Percentiles rank a stretch among this genome's conserved stretches.
phyloP scores from a whole-genome alignment of 2,888 invertebrate species.

The Suillia variegata region DNA sequence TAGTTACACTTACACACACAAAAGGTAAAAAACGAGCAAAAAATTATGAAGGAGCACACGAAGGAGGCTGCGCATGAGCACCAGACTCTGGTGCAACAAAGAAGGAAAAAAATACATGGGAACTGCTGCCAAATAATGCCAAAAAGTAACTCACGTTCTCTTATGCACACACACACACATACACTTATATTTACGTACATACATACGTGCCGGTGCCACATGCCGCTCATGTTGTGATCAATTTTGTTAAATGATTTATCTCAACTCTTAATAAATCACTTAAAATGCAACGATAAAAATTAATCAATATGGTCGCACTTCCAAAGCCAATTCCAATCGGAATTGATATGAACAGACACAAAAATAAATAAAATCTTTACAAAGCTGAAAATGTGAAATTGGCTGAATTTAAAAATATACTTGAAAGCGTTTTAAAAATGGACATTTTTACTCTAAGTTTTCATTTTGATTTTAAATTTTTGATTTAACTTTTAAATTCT shows the following conservation, averaged over 20 bases:
- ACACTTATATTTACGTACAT: constrained; percentile 18
- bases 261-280: constrained; percentile 53
- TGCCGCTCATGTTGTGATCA: constrained; percentile 26
- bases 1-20: too few relatives aligned
- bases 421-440: too few relatives aligned
- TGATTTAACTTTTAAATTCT: too few relatives aligned
- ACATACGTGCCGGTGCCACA: constrained; percentile 22
- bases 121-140: constrained; percentile 1
- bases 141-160: background rate
- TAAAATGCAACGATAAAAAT: constrained; percentile 51
- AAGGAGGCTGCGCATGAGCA: background rate
- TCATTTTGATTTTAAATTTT: too few relatives aligned
- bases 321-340: constrained; percentile 40
- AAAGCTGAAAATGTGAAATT: background rate
- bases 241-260: constrained; percentile 53
- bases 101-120: background rate
- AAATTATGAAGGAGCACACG: background rate
- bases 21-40: background rate
- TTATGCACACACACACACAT: background rate
- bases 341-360: constrained; percentile 24
- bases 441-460: too few relatives aligned
- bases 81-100: background rate
- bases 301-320: constrained; percentile 50
- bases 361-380: background rate
- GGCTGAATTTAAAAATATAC: too few relatives aligned